phyloP scores from a whole-genome alignment of 2,888 invertebrate species.

The Rambutsinella grinnellia region DNA sequence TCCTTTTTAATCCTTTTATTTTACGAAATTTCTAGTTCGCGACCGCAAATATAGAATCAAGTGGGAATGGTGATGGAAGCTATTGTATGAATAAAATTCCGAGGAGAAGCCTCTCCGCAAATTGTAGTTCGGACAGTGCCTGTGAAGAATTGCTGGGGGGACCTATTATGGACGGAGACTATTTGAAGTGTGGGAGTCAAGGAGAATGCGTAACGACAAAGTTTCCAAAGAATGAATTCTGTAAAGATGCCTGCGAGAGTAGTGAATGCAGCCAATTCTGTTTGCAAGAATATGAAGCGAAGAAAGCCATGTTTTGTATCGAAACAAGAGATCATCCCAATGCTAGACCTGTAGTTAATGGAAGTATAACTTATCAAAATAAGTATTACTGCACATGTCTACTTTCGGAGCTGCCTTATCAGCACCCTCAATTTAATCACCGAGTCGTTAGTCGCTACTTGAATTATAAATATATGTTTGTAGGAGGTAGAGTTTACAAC shows the following conservation, averaged over 20 bases:
- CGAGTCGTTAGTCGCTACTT: not conserved
- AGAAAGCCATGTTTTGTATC: slow-evolving; percentile 45
- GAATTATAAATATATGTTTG: not conserved
- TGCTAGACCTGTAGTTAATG: slow-evolving; percentile 17
- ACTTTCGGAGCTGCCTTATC: not conserved
- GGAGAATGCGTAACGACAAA: slow-evolving; percentile 44
- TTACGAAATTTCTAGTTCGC: not conserved
- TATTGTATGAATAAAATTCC: slow-evolving; percentile 45
- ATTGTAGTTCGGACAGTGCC: slow-evolving; percentile 19
- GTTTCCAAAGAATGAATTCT: slow-evolving; percentile 29
- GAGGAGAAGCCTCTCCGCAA: slow-evolving; percentile 22
- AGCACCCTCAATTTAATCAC: no score
- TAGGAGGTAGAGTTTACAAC: no score
- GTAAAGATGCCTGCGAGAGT: slow-evolving; percentile 40
- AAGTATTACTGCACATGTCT: slow-evolving; percentile 48
- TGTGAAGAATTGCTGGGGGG: slow-evolving; percentile 32
- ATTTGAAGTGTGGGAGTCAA: slow-evolving; percentile 29
- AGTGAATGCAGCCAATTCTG: slow-evolving; percentile 45
- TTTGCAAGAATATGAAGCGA: slow-evolving; percentile 33
- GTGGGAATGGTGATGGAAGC: slow-evolving; percentile 13
- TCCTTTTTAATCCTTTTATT: not conserved
- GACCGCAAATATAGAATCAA: slow-evolving; percentile 12
- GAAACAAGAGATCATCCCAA: slow-evolving; percentile 54
- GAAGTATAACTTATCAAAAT: slow-evolving; percentile 11
- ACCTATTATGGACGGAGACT: not conserved